Evolutionary conservation across 1,140 invertebrate species (phyloP).

Genomic region (Philotrypesis tridentata): DNA sequence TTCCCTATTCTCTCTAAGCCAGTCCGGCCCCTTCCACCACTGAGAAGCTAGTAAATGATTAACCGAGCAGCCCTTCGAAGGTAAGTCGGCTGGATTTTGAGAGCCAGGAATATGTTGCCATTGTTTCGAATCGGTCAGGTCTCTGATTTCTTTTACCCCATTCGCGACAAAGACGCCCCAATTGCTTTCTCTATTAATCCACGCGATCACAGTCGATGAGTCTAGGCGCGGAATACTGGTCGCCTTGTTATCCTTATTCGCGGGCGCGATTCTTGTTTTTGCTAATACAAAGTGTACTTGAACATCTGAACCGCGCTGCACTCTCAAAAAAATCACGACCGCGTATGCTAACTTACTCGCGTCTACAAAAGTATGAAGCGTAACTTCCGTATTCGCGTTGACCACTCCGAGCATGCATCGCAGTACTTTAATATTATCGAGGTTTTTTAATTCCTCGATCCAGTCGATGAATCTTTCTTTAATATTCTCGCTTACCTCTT

Average conservation of each 20-base stretch:
- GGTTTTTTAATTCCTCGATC: too few species aligned
- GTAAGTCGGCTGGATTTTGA: constrained; percentile 7
- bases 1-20: constrained; percentile 52
- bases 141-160: constrained; percentile 44
- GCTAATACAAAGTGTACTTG: not conserved
- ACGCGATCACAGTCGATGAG: constrained; percentile 44
- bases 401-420: not conserved
- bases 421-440: too few species aligned
- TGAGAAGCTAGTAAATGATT: constrained; percentile 57
- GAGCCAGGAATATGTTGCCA: constrained; percentile 38
- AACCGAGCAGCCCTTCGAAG: not conserved
- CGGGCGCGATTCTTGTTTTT: not conserved
- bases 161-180: constrained; percentile 47
- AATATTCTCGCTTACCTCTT: constrained; percentile 11
- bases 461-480: too few species aligned
- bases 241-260: not conserved
- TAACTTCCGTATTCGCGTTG: too few species aligned
- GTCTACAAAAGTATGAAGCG: constrained; percentile 62
- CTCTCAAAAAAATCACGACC: constrained; percentile 48
- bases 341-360: constrained; percentile 62
- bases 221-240: not conserved
- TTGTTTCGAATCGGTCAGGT: not conserved
- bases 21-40: constrained; percentile 68
- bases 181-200: constrained; percentile 41
- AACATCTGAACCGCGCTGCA: not conserved